phyloP scores from a whole-genome alignment of 2,888 invertebrate species.

The Meandrusa payeni region DNA sequence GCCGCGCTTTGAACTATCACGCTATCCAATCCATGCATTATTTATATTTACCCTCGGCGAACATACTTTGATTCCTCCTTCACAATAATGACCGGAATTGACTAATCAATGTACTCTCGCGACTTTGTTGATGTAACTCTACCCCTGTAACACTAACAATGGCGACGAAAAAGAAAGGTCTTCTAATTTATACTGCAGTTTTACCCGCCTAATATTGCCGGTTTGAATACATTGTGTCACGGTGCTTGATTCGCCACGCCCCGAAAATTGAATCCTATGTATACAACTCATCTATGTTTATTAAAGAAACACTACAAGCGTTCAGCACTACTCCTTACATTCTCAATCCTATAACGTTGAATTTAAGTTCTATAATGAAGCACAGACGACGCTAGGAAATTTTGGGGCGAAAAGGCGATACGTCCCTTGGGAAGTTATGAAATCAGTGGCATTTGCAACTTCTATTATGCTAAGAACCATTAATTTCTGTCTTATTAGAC shows the following conservation, averaged over 20 bases:
- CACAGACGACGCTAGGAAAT: conserved; percentile 35
- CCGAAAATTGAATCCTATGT: conserved; percentile 78
- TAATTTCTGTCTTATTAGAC: conserved; percentile 78
- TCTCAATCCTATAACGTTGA: conserved; percentile 36
- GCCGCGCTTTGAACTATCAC: conserved; percentile 79
- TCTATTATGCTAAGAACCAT: conserved; percentile 81
- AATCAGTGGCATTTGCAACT: conserved; percentile 86
- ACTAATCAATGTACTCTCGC: conserved; percentile 62
- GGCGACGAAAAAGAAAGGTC: conserved; percentile 59
- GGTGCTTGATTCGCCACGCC: conserved; percentile 79
- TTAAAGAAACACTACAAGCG: conserved; percentile 48
- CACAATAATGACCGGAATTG: conserved; percentile 62
- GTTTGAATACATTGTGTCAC: conserved; percentile 78
- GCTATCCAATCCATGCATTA: conserved; percentile 81
- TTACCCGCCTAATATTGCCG: conserved; percentile 69
- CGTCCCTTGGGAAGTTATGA: conserved; percentile 81
- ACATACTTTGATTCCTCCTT: conserved; percentile 78
- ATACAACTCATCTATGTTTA: conserved; percentile 63
- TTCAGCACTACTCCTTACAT: conserved; percentile 27
- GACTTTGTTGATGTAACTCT: conserved; percentile 42
- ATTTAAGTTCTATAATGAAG: conserved; percentile 38
- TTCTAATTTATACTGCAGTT: conserved; percentile 72
- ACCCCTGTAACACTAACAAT: conserved; percentile 54
- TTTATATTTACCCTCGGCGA: conserved; percentile 80
- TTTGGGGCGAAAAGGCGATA: conserved; percentile 75